Evolutionary conservation across 2,797 vertebrate species (phyloP).

Genomic region (Pseudocheirus occidentalis): DNA sequence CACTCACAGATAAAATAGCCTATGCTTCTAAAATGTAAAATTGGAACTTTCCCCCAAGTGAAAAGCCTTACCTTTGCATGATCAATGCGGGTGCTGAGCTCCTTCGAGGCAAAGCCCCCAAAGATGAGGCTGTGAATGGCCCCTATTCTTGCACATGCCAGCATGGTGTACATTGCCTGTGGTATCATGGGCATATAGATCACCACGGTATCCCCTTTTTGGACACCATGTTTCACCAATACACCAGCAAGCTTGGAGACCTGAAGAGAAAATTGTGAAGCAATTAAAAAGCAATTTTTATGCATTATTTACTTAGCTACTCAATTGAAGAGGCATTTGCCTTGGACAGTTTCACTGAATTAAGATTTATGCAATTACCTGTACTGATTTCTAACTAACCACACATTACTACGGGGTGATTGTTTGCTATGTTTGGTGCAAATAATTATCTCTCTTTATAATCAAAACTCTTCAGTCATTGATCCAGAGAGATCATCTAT

Average conservation of each 20-base stretch:
- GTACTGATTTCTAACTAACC: not conserved
- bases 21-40: not conserved
- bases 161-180: constrained; percentile 95
- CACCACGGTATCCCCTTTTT: constrained; percentile 93
- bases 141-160: constrained; percentile 96
- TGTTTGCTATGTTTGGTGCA: not conserved
- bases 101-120: constrained; percentile 96
- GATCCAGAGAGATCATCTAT: not conserved
- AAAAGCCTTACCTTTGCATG: constrained; percentile 92
- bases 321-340: not conserved
- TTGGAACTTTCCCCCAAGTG: not conserved
- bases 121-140: constrained; percentile 98
- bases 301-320: not conserved
- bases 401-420: not conserved
- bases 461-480: not conserved
- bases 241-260: constrained; percentile 95
- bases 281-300: constrained; percentile 8
- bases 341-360: not conserved
- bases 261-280: constrained; percentile 79
- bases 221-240: constrained; percentile 90
- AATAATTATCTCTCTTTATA: not conserved
- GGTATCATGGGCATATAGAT: constrained; percentile 99
- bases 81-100: constrained; percentile 93
- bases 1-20: not conserved
- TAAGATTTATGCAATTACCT: not conserved